These are phyloP conservation scores for Macroglossus sobrinus DNA, from an alignment of 2,113 vertebrate genomes.

Conservation along the genomic window DNA sequence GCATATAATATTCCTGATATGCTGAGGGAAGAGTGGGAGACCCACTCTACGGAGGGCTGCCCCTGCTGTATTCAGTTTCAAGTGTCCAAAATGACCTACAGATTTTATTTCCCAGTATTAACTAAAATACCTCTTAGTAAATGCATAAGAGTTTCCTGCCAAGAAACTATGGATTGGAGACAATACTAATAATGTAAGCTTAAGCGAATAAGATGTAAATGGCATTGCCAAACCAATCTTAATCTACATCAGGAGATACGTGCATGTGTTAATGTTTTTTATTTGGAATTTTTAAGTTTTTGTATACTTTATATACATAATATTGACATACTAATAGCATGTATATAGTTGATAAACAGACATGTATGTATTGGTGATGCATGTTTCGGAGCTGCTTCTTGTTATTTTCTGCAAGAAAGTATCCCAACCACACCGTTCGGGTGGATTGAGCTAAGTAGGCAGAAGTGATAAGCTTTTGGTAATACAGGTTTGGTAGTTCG, in stretches of 20 bases:
- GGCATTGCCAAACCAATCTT: neutral
- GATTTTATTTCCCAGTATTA: neutral
- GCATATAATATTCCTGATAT: neutral
- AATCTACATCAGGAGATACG: neutral
- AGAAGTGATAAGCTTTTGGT: neutral
- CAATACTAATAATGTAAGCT: neutral
- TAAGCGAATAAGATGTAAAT: neutral
- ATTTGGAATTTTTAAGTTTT: neutral
- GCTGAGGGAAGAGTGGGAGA: neutral
- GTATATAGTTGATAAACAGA: neutral
- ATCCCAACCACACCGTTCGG: neutral
- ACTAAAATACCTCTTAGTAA: slow-evolving; percentile 8
- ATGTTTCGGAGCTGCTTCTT: neutral
- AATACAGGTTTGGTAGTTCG: neutral
- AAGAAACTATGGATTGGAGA: neutral
- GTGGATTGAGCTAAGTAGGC: neutral
- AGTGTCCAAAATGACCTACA: neutral
- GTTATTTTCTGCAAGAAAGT: neutral
- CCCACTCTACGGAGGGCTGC: neutral
- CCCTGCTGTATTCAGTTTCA: neutral
- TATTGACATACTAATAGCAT: neutral
- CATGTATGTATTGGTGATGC: neutral
- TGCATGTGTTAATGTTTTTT: neutral
- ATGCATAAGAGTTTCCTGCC: neutral
- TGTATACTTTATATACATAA: neutral